Conservation (phyloP, 2,888 invertebrate species). For the Mythimna lalbum region DNA sequence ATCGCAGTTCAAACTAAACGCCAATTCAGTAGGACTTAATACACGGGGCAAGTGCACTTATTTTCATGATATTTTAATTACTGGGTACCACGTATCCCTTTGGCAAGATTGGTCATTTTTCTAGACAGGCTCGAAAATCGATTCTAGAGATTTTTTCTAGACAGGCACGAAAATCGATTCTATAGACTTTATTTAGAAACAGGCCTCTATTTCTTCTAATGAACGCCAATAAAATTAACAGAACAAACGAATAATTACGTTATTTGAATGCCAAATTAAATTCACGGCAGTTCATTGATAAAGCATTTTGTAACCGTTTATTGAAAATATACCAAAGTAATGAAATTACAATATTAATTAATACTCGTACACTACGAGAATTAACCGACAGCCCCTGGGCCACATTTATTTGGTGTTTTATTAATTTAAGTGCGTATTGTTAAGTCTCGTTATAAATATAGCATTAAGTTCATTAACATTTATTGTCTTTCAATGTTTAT, state of each 20-base stretch:
- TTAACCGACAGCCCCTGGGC: constrained; percentile 30
- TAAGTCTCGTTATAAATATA: constrained; percentile 6
- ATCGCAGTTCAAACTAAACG: too few species aligned
- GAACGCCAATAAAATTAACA: not conserved
- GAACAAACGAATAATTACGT: constrained; percentile 16
- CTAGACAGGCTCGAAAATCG: too few species aligned
- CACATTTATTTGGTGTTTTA: constrained; percentile 28
- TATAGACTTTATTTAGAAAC: too few species aligned
- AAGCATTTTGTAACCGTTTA: constrained; percentile 40
- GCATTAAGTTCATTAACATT: not conserved
- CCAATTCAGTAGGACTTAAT: too few species aligned
- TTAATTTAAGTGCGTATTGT: constrained; percentile 11
- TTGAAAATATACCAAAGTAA: constrained; percentile 36
- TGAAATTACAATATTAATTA: constrained; percentile 34
- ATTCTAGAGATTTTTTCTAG: too few species aligned
- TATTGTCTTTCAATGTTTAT: not conserved
- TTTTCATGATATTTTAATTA: too few species aligned
- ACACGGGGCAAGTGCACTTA: too few species aligned
- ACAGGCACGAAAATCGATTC: too few species aligned
- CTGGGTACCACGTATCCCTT: too few species aligned
- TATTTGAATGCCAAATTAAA: constrained; percentile 37
- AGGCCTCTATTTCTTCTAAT: too few species aligned
- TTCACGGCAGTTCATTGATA: constrained; percentile 24
- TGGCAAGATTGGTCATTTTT: too few species aligned
- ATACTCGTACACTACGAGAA: constrained; percentile 16